phyloP scores from a whole-genome alignment of 53 echinoderm and acorn worm genomes.

The Patiria pectinifera region DNA sequence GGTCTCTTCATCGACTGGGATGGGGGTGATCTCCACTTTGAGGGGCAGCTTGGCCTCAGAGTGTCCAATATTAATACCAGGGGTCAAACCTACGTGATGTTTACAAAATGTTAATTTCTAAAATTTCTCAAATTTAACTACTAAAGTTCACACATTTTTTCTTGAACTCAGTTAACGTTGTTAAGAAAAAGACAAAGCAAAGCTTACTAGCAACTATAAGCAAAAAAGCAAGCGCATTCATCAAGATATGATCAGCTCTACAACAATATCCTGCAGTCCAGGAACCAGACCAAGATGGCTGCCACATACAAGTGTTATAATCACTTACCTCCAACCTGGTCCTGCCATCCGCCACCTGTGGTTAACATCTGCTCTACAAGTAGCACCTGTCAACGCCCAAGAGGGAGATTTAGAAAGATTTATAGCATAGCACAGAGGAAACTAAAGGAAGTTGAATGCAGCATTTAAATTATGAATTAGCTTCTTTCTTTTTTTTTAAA shows the following conservation, averaged over 20 bases:
- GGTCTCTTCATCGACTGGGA: conserved; percentile 77
- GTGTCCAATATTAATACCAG: conserved; percentile 87
- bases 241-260: neutral
- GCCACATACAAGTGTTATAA: neutral
- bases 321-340: conserved; percentile 96
- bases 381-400: conserved; percentile 67
- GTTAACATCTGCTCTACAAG: conserved; percentile 97
- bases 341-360: conserved; percentile 99
- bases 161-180: too few species aligned
- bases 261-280: neutral
- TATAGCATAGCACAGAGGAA: neutral
- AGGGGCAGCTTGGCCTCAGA: conserved; percentile 84
- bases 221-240: too few species aligned
- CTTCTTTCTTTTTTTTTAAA: too few species aligned
- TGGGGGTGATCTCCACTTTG: conserved; percentile 81
- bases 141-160: too few species aligned
- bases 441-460: neutral
- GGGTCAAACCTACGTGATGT: conserved; percentile 72
- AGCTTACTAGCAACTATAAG: neutral
- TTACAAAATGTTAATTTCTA: neutral
- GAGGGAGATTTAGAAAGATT: neutral
- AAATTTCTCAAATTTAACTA: neutral
- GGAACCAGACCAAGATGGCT: neutral
- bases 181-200: neutral
- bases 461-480: too few species aligned